These are phyloP conservation scores for Watsonalla cultraria DNA, from an alignment of 2,888 invertebrate genomes.

Conservation along the genomic window DNA sequence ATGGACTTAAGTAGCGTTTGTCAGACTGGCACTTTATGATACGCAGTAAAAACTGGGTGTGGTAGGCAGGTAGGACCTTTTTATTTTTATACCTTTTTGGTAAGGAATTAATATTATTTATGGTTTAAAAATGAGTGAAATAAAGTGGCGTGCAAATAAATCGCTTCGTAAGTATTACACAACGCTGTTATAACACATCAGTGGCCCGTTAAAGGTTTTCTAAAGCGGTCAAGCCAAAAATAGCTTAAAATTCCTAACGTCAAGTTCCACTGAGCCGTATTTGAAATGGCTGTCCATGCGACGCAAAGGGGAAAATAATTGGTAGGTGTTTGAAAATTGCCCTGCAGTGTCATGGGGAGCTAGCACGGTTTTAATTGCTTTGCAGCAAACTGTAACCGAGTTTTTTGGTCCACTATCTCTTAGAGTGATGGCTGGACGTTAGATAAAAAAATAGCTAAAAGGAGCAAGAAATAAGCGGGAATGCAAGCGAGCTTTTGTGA, in stretches of 20 bases:
- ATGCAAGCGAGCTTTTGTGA: constrained; percentile 16
- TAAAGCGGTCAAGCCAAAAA: constrained; percentile 46
- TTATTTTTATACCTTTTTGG: too few relatives aligned
- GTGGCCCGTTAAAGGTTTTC: constrained; percentile 35
- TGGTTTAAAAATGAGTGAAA: constrained; percentile 2
- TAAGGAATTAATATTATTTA: too few relatives aligned
- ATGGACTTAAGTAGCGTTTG: too few relatives aligned
- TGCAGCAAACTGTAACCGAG: constrained; percentile 14
- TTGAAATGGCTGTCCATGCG: constrained; percentile 38
- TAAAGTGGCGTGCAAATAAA: constrained; percentile 18
- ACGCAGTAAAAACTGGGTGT: too few relatives aligned
- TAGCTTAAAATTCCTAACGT: constrained; percentile 47
- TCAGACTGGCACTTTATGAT: too few relatives aligned
- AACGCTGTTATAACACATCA: constrained; percentile 33
- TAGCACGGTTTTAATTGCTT: constrained; percentile 40
- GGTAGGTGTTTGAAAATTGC: constrained; percentile 42
- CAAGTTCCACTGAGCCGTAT: constrained; percentile 42
- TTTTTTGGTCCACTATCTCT: constrained; percentile 7
- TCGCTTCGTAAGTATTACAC: constrained; percentile 14
- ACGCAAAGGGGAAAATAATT: constrained; percentile 40
- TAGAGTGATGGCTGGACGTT: constrained; percentile 6
- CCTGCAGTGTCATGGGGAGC: constrained; percentile 24
- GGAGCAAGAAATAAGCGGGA: constrained; percentile 3
- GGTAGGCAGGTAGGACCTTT: too few relatives aligned
- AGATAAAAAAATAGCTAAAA: constrained; percentile 20